phyloP scores from a whole-genome alignment of 1,140 invertebrate species.

The Samia ricini region DNA sequence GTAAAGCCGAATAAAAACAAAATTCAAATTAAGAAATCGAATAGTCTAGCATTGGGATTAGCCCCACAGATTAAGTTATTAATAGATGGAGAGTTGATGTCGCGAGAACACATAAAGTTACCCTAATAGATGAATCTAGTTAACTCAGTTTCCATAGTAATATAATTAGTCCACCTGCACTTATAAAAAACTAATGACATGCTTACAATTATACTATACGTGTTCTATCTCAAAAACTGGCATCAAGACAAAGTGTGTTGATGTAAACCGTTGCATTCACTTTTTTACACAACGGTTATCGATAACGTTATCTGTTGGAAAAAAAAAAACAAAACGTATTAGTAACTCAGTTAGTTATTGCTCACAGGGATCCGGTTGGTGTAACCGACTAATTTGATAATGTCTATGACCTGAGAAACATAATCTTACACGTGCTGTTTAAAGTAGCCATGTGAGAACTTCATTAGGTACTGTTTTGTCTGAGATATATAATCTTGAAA shows the following conservation, averaged over 20 bases:
- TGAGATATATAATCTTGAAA: too few species aligned
- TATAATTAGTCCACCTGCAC: not conserved
- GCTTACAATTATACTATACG: conserved; percentile 1
- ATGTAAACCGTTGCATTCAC: conserved; percentile 6
- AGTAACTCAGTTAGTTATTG: not conserved
- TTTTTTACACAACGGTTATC: conserved; percentile 8
- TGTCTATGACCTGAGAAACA: not conserved
- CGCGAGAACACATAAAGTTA: not conserved
- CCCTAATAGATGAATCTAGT: not conserved
- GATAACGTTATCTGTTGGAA: not conserved
- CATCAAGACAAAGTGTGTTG: conserved; percentile 5
- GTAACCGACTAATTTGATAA: conserved; percentile 4
- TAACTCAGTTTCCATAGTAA: not conserved
- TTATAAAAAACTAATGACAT: not conserved
- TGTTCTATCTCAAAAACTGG: not conserved
- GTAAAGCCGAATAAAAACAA: too few species aligned
- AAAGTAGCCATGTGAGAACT: too few species aligned
- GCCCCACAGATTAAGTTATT: too few species aligned
- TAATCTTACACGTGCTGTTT: not conserved
- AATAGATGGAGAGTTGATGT: too few species aligned
- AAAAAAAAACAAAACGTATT: not conserved
- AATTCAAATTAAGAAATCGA: too few species aligned
- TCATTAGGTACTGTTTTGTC: too few species aligned
- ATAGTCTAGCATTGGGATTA: too few species aligned
- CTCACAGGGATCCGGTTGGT: not conserved